Evolutionary conservation across 2,113 vertebrate species (phyloP).

Genomic region (Ondatra zibethicus): DNA sequence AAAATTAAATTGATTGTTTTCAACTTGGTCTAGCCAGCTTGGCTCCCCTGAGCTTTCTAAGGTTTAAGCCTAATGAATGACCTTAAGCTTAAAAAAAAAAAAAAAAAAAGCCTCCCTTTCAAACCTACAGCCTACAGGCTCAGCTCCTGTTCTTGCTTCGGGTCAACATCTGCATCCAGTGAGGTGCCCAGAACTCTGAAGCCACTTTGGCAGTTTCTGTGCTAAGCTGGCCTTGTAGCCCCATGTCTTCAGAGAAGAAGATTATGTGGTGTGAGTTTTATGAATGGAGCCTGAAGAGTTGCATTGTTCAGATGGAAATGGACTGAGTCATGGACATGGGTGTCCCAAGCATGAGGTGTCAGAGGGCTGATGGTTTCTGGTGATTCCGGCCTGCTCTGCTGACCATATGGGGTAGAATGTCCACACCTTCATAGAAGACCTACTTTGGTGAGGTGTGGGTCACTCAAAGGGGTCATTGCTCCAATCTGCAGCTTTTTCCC

Average conservation of each 20-base stretch:
- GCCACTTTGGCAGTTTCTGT: background rate
- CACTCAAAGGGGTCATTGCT: background rate
- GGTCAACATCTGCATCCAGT: too few species aligned
- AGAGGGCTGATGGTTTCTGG: background rate
- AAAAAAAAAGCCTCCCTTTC: background rate
- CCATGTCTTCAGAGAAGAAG: background rate
- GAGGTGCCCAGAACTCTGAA: background rate
- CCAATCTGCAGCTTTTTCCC: background rate
- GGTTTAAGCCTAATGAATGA: conserved; percentile 57
- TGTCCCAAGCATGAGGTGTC: background rate
- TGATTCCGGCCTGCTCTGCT: background rate
- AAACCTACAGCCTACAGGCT: background rate
- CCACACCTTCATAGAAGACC: background rate
- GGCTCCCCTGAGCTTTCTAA: conserved; percentile 58
- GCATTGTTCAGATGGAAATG: background rate
- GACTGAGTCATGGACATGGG: background rate
- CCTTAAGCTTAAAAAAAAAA: conserved; percentile 23
- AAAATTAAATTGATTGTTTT: conserved; percentile 73
- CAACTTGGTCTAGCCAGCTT: conserved; percentile 52
- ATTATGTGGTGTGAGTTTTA: background rate
- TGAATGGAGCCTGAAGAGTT: background rate
- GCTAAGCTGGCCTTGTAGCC: background rate
- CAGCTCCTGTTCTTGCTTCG: background rate
- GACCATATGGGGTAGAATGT: background rate
- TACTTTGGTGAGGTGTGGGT: background rate